Evolutionary conservation across 2,797 vertebrate genomes (phyloP).

Genomic region (Rachycentron canadum): DNA sequence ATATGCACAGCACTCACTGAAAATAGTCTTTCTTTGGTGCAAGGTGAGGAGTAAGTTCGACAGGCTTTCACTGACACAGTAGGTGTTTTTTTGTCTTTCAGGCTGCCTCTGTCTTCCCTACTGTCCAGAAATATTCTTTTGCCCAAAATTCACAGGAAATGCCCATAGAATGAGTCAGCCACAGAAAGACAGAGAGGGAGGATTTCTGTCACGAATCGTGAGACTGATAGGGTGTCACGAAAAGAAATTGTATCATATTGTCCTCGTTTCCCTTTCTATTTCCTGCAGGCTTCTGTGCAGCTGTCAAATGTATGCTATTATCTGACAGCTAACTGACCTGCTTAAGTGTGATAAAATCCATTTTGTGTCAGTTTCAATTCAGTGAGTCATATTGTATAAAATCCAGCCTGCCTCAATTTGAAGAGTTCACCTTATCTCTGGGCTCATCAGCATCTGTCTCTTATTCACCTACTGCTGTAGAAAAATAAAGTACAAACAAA

Average conservation of each 20-base stretch:
- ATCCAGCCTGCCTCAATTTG: constrained; percentile 9
- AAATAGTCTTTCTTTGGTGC: constrained; percentile 59
- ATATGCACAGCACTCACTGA: constrained; percentile 45
- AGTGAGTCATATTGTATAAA: neutral
- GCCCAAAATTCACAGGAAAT: constrained; percentile 55
- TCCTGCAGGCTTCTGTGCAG: constrained; percentile 32
- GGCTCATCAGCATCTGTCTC: neutral
- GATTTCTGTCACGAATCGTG: constrained; percentile 69
- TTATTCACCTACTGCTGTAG: neutral
- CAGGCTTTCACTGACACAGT: constrained; percentile 63
- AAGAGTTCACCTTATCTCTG: constrained; percentile 29
- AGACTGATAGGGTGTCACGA: constrained; percentile 63
- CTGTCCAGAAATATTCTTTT: constrained; percentile 53
- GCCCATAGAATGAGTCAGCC: constrained; percentile 74
- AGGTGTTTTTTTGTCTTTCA: constrained; percentile 45
- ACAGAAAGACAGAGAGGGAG: constrained; percentile 60
- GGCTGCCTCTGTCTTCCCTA: constrained; percentile 46
- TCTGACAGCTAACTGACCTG: constrained; percentile 64
- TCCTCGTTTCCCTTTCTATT: constrained; percentile 27
- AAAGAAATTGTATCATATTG: constrained; percentile 56
- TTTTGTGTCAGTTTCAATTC: constrained; percentile 10
- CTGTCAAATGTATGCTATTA: constrained; percentile 45
- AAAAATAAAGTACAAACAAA: neutral
- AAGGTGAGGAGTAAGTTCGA: constrained; percentile 65
- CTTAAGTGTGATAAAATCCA: constrained; percentile 41